A percentile compares a stretch with the other conserved stretches of the same genome.
These are phyloP conservation scores for Hyperoplus lanceolatus DNA, from an alignment of 2,797 vertebrate species.

Conservation along the genomic window DNA sequence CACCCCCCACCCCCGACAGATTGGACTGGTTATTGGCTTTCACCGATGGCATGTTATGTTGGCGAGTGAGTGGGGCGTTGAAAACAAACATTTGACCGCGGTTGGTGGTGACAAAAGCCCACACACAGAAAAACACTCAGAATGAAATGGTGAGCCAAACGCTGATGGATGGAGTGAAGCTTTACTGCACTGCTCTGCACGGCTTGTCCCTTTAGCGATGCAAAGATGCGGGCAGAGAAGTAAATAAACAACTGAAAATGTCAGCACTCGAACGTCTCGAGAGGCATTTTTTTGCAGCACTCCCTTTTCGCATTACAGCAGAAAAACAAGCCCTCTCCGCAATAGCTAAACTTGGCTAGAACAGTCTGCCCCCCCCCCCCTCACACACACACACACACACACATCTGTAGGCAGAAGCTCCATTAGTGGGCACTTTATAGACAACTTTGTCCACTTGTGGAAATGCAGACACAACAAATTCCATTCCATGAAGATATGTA, in stretches of 20 bases:
- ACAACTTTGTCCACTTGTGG: slow-evolving; percentile 58
- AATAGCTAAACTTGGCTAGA: slow-evolving; percentile 77
- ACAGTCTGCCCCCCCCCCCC: slow-evolving; percentile 19
- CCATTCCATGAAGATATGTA: slow-evolving; percentile 71
- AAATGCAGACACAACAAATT: slow-evolving; percentile 72
- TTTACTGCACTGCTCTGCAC: not conserved
- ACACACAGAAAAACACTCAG: slow-evolving; percentile 11
- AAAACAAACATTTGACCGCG: slow-evolving; percentile 66
- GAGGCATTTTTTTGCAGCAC: slow-evolving; percentile 62
- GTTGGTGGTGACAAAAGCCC: slow-evolving; percentile 40
- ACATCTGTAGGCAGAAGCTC: slow-evolving; percentile 74
- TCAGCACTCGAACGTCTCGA: slow-evolving; percentile 78
- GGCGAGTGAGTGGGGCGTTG: slow-evolving; percentile 38
- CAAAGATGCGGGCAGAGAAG: slow-evolving; percentile 71
- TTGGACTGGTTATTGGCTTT: slow-evolving; percentile 48
- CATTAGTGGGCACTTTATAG: slow-evolving; percentile 80
- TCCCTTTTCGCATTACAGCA: slow-evolving; percentile 73
- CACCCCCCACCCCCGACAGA: slow-evolving; percentile 37
- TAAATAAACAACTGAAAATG: slow-evolving; percentile 83
- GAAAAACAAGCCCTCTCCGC: slow-evolving; percentile 58
- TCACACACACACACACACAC: not conserved
- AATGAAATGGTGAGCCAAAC: slow-evolving; percentile 39
- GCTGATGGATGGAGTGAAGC: slow-evolving; percentile 70
- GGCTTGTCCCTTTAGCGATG: slow-evolving; percentile 62
- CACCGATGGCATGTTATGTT: slow-evolving; percentile 31